Base-by-base conservation (phyloP, 2,888 invertebrate genomes). In the Amorpha juglandis region DNA sequence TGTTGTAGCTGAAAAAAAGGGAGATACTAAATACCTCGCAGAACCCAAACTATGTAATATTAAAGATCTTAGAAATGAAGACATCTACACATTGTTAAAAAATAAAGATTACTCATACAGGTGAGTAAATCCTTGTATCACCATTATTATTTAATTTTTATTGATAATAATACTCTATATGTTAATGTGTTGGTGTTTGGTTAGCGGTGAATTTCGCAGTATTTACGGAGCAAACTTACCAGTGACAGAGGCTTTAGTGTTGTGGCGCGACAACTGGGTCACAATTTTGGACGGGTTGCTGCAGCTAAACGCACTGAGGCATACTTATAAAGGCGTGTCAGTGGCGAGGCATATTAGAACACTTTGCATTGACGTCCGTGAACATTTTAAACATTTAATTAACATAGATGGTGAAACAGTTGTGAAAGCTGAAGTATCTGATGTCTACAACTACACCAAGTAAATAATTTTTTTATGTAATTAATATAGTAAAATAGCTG, bases 261-360 rank as follows among this genome's bases (percentile, higher is more conserved):
- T 63, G 11, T 68, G 66, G 66, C 33, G 27, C 14, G 21, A 94
- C 66, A 96, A 96, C 81, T 98, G 97, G 97, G 95, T 96, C 0
- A 94, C 96, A 7, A 96, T 97, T 75, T 91, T 98, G 77, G 98
- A 98, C 84, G 95, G 96, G 0, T 95, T 98, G 94, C 86, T 98
- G 21, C 98, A 98, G 88, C 94, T 96, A 68, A 93, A 95, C 62
- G 93, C 96, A n/a, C 77, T 97, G 14, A 93, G 94, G 42, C 88
- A 94, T 63, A 91, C 94, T 42, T 91, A 94, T 1, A 93, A 95
- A 63, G 91, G 94, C 0, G 88, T 96, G 0, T 89, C 95, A 64
- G 88, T 96, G 19, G 96, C 97, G 0, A 95, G 95, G 0, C 76
- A 72, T 35, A 78, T 83, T 9, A 71, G 73, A 42, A 74, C 65